These are phyloP conservation scores for Drosophila paucipuncta DNA, from an alignment of 2,888 invertebrate genomes.

Conservation along the genomic window DNA sequence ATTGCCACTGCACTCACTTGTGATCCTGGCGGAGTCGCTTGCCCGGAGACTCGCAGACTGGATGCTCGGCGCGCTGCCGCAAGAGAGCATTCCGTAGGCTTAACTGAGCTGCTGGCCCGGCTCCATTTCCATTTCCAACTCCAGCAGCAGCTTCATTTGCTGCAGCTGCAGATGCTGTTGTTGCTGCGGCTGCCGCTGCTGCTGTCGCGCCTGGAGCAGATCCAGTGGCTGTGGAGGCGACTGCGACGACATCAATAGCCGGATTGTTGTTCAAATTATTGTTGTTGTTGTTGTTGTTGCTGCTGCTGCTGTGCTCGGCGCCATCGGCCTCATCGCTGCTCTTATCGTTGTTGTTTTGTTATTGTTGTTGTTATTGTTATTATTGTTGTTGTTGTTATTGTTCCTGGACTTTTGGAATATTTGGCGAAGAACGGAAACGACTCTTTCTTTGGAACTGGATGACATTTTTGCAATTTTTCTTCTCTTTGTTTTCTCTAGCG, in stretches of 20 bases:
- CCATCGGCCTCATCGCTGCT: conserved; percentile 88
- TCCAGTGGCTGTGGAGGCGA: conserved; percentile 28
- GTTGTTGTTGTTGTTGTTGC: conserved; percentile 73
- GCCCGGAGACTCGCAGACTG: conserved; percentile 77
- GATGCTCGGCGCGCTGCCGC: conserved; percentile 62
- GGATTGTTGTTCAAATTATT: conserved; percentile 72
- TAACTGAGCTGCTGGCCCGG: conserved; percentile 20
- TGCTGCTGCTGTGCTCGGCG: conserved; percentile 82
- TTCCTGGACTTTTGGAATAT: conserved; percentile 88
- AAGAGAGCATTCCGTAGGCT: conserved; percentile 61
- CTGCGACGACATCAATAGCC: conserved; percentile 32
- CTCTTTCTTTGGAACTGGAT: conserved; percentile 92
- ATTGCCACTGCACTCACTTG: conserved; percentile 62
- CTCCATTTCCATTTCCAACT: conserved; percentile 28
- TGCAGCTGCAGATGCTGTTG: conserved; percentile 84
- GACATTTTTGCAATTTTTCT: conserved; percentile 87
- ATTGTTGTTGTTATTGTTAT: conserved; percentile 72
- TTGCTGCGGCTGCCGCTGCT: conserved; percentile 84
- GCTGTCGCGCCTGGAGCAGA: conserved; percentile 10
- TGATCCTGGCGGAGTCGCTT: conserved; percentile 81
- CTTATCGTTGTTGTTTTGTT: conserved; percentile 85
- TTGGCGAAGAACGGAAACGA: conserved; percentile 92
- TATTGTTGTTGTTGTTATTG: conserved; percentile 89
- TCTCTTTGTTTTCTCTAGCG: conserved; percentile 37
- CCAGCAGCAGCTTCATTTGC: conserved; percentile 11